These are phyloP conservation scores for Lemur catta DNA, from an alignment of 2,797 vertebrate species.

Conservation along the genomic window DNA sequence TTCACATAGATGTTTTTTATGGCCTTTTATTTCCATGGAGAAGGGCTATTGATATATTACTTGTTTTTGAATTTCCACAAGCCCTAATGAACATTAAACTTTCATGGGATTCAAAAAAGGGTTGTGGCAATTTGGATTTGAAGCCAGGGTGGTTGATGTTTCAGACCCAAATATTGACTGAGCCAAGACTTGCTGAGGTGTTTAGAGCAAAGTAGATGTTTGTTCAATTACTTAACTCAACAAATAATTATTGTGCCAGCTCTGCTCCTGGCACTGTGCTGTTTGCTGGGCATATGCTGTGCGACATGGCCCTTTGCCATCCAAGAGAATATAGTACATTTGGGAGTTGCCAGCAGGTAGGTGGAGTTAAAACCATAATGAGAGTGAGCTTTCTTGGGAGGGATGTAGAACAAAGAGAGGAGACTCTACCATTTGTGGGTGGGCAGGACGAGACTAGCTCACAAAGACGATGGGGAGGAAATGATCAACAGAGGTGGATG, in stretches of 20 bases:
- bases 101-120: not conserved
- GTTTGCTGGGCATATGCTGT: not conserved
- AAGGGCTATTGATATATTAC: not conserved
- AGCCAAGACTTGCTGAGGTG: not conserved
- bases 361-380: not conserved
- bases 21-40: constrained; percentile 11
- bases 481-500: fast-evolving
- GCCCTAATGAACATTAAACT: not conserved
- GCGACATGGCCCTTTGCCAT: not conserved
- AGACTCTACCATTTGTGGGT: too few species aligned
- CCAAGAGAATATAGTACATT: not conserved
- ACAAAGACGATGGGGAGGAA: not conserved
- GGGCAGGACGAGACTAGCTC: not conserved
- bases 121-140: not conserved
- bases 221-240: not conserved
- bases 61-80: constrained; percentile 13
- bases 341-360: not conserved
- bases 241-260: not conserved
- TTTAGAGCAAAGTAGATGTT: constrained; percentile 22
- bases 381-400: not conserved
- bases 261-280: not conserved
- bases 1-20: constrained; percentile 28
- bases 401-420: not conserved
- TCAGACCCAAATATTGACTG: not conserved
- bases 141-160: not conserved